Percentiles rank a stretch among this genome's conserved stretches.
These are phyloP conservation scores for Cyanoliseus patagonus DNA, from an alignment of 2,113 vertebrate species.

Conservation along the genomic window DNA sequence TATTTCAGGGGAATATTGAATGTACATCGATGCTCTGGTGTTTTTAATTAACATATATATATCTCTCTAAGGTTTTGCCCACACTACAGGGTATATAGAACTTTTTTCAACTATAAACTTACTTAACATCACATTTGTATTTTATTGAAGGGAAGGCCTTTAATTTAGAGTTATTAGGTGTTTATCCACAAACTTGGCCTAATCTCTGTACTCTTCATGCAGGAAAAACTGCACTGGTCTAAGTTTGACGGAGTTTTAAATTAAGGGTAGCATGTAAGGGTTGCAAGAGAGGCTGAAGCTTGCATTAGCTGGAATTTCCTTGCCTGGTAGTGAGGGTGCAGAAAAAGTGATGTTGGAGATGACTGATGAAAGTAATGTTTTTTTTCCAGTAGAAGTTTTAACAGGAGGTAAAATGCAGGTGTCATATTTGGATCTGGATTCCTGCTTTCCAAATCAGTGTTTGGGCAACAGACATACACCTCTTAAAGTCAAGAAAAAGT, in stretches of 20 bases:
- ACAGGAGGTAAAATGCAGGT: neutral
- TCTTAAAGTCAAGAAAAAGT: neutral
- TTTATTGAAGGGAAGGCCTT: neutral
- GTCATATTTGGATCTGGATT: neutral
- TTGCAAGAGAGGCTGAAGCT: neutral
- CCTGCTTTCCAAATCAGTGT: neutral
- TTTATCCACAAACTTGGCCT: neutral
- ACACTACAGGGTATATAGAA: neutral
- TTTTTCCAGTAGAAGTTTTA: neutral
- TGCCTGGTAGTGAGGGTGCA: rapidly evolving
- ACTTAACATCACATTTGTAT: neutral
- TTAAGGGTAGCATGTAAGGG: neutral
- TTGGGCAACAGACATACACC: neutral
- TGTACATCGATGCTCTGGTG: neutral
- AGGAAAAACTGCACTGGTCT: neutral
- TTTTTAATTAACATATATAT: neutral
- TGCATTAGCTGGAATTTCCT: neutral
- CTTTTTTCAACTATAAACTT: neutral
- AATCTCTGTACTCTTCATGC: neutral
- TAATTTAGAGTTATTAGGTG: neutral
- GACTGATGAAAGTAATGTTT: neutral
- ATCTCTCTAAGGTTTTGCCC: neutral
- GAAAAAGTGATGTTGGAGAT: neutral
- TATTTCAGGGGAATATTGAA: neutral
- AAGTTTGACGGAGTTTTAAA: neutral